A percentile compares a stretch with the other conserved stretches of the same genome.
These are phyloP conservation scores for Etia nguti DNA, from an alignment of 2,113 vertebrate species.

Conservation along the genomic window DNA sequence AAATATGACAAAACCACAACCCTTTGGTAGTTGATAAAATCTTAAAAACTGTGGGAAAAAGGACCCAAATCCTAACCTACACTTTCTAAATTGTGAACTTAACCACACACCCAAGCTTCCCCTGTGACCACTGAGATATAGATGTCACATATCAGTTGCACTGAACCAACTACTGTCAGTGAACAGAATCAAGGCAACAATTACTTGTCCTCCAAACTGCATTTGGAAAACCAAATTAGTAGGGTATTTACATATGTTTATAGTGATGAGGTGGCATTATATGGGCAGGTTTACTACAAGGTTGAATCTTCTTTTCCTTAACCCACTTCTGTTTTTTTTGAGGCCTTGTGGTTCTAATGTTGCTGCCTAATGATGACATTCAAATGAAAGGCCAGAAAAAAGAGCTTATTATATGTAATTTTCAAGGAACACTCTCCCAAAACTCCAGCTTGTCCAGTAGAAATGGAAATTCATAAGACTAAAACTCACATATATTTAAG, in stretches of 20 bases:
- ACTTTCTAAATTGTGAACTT: not conserved
- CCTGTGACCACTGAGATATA: not conserved
- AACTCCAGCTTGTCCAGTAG: not conserved
- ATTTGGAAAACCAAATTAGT: not conserved
- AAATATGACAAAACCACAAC: not conserved
- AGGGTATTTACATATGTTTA: not conserved
- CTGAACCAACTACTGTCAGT: not conserved
- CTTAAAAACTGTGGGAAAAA: not conserved
- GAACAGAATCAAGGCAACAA: not conserved
- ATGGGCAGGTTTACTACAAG: not conserved
- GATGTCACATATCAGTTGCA: not conserved
- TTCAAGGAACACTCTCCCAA: too few species aligned
- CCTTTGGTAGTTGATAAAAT: not conserved
- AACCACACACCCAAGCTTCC: not conserved
- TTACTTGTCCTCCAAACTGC: not conserved
- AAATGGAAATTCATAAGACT: not conserved
- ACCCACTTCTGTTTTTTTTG: not conserved
- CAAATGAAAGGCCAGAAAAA: constrained; percentile 41
- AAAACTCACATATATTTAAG: not conserved
- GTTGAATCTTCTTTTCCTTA: not conserved
- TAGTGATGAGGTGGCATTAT: not conserved
- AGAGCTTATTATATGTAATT: constrained; percentile 42
- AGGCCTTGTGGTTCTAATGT: constrained; percentile 34
- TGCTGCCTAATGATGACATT: constrained; percentile 48
- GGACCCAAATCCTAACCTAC: not conserved